Evolutionary conservation across 1,140 invertebrate genomes (phyloP).

Genomic region (Drosophila watanabei): DNA sequence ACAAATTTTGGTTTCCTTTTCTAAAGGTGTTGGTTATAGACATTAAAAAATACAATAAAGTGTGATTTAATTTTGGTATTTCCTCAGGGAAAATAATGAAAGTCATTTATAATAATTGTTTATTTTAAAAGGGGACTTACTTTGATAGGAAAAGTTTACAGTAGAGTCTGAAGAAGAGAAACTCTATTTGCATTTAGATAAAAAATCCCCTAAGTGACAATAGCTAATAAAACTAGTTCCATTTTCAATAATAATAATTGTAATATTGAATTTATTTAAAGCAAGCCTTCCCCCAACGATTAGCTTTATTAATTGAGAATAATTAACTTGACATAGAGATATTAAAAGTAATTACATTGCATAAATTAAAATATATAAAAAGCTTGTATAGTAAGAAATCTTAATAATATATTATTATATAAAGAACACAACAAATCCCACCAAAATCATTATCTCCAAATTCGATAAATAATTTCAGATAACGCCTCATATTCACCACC

Average conservation of each 20-base stretch:
- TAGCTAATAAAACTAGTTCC: neutral
- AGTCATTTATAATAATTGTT: neutral
- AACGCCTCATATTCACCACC: constrained; percentile 10
- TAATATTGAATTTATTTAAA: neutral
- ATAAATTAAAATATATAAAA: neutral
- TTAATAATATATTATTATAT: neutral
- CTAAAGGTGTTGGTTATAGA: constrained; percentile 12
- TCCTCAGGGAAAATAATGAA: neutral
- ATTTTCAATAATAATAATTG: too few relatives aligned
- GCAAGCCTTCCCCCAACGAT: neutral
- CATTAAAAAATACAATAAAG: neutral
- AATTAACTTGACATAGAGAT: neutral
- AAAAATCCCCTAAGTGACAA: neutral
- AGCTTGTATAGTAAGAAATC: neutral
- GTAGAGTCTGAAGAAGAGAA: neutral
- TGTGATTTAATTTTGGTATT: neutral
- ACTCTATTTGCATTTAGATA: neutral
- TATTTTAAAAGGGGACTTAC: neutral
- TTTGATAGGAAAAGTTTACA: neutral
- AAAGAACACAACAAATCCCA: neutral
- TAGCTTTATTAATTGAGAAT: neutral
- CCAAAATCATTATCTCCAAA: constrained; percentile 5
- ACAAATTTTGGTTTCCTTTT: neutral
- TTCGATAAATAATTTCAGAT: constrained; percentile 22
- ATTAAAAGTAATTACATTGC: neutral